phyloP scores from a whole-genome alignment of 2,797 vertebrate genomes.

The Neosilurus hyrtlii region DNA sequence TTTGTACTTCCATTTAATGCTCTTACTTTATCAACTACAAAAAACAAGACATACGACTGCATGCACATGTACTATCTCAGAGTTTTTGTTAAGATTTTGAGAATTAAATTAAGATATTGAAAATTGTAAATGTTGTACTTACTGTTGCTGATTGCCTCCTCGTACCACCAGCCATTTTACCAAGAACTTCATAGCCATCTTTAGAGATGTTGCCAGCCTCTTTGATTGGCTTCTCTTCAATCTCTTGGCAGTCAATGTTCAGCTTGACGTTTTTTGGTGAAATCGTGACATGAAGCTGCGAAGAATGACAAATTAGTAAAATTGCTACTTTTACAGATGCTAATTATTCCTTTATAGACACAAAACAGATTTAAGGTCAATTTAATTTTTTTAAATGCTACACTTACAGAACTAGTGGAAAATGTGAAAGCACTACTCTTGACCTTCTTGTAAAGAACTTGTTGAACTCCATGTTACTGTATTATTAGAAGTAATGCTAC shows the following conservation, averaged over 20 bases:
- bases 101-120: too few species aligned
- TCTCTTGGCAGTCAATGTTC: constrained; percentile 91
- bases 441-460: constrained; percentile 42
- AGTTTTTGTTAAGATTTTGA: background rate
- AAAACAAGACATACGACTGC: background rate
- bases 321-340: background rate
- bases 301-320: constrained; percentile 44
- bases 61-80: background rate
- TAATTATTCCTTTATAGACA: background rate
- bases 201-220: constrained; percentile 89
- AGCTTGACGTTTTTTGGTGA: constrained; percentile 90
- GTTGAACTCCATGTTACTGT: constrained; percentile 41
- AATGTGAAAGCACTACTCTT: background rate
- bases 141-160: constrained; percentile 90
- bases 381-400: background rate
- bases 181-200: constrained; percentile 94
- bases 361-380: background rate
- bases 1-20: background rate
- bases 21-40: background rate
- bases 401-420: background rate
- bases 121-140: constrained; percentile 63
- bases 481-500: constrained; percentile 49
- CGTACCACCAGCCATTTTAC: constrained; percentile 80
- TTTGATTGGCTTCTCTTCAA: constrained; percentile 90
- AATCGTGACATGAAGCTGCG: constrained; percentile 90